Conservation (phyloP, 2,888 invertebrate species). For the Cephus pulcher region DNA sequence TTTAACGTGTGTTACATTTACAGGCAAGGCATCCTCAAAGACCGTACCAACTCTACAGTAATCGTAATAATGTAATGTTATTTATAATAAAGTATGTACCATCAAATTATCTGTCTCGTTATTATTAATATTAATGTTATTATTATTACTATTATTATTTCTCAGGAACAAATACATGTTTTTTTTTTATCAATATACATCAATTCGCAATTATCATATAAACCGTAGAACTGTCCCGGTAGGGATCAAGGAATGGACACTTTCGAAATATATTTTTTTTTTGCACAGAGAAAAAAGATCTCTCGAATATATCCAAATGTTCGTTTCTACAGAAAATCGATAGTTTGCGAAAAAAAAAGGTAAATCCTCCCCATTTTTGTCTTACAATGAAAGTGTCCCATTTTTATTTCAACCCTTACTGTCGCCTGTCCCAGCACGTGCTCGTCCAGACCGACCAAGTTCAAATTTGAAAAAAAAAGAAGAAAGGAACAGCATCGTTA, state of each 20-base stretch:
- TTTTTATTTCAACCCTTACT: conserved; percentile 14
- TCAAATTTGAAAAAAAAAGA: conserved; percentile 17
- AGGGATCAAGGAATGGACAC: conserved; percentile 49
- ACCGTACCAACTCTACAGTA: conserved; percentile 63
- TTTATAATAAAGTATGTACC: conserved; percentile 64
- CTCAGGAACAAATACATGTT: conserved; percentile 16
- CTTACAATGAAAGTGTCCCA: conserved; percentile 5
- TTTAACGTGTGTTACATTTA: conserved; percentile 60
- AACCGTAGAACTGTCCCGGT: conserved; percentile 53
- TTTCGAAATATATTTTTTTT: conserved; percentile 21
- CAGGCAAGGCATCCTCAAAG: conserved; percentile 66
- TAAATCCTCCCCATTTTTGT: neutral
- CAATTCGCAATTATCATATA: conserved; percentile 60
- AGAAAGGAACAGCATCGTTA: conserved; percentile 17
- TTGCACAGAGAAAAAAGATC: neutral
- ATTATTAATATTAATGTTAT: conserved; percentile 51
- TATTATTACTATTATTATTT: conserved; percentile 21
- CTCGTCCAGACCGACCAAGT: conserved; percentile 14
- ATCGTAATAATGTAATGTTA: conserved; percentile 58
- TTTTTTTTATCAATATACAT: conserved; percentile 59
- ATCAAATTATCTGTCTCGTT: conserved; percentile 61
- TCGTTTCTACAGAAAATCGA: neutral
- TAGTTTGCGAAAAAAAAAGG: neutral
- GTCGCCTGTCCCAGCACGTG: conserved; percentile 23
- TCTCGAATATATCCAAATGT: neutral